Evolutionary conservation across 2,113 vertebrate species (phyloP).

Genomic region (Psilopsiagon aymara): DNA sequence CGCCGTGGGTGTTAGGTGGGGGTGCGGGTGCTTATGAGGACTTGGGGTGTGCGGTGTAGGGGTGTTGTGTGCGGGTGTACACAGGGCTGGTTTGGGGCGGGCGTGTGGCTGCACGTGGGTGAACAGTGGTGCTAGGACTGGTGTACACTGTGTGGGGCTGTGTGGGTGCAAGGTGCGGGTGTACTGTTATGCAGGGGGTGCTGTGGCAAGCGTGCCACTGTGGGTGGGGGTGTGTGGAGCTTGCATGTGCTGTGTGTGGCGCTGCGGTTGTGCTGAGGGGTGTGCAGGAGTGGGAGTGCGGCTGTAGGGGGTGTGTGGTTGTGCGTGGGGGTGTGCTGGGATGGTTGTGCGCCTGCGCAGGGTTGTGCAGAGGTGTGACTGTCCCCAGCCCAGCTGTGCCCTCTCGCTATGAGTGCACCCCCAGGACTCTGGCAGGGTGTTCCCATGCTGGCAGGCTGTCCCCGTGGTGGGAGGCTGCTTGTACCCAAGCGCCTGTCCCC

Average conservation of each 20-base stretch:
- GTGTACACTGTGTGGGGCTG: rapidly evolving
- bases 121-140: background rate
- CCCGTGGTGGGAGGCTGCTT: rapidly evolving
- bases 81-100: rapidly evolving
- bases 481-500: rapidly evolving
- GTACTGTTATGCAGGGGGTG: rapidly evolving
- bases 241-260: background rate
- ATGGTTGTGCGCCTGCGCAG: background rate
- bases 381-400: background rate
- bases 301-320: background rate
- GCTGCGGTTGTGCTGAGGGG: background rate
- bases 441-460: background rate
- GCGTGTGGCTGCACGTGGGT: background rate
- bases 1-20: background rate
- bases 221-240: background rate
- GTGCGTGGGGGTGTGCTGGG: background rate
- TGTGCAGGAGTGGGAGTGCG: rapidly evolving
- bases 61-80: background rate
- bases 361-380: background rate
- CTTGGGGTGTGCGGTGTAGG: background rate
- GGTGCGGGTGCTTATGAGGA: background rate
- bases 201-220: background rate
- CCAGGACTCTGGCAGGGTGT: background rate
- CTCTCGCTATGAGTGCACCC: background rate
- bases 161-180: background rate